Evolutionary conservation across 2,888 invertebrate genomes (phyloP), one percentile per base, ranked within the genome.

Genomic region (Hypselothyrea guttata): DNA sequence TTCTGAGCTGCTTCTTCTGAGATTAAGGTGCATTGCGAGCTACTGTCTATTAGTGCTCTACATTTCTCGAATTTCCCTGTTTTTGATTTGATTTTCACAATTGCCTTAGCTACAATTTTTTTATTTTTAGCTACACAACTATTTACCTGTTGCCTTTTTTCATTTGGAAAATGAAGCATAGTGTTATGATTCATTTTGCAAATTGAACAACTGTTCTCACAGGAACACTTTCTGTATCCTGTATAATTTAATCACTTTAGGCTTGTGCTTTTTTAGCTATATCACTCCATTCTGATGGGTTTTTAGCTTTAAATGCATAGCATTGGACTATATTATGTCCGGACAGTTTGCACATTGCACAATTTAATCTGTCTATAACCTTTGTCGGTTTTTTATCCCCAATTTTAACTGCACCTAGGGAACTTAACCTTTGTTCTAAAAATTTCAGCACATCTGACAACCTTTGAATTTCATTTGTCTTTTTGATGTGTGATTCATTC

Each of bases 71-170:
- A 40, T 1, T 22, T 7, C 11, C 40, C 27, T 27, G 11, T 27
- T 9, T 12, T 13, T 27, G 40, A 22, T 40, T 40, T 22, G 5
- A 40, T 22, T 40, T 40, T 22, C 7, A 40, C 22, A 11, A 40
- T 9, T 13, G 27, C 27, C 27, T 11, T 27, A 12, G 13, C 27
- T 12, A 28, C 8, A 2, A 38, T 18, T 22, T n/a, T 9, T 22
- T 33, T n/a, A 11, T 11, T 11, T 33, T 33, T 11, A 2, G 11
- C 11, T 11, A 33, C 33, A 38, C 38, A 38, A 11, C 11, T 11
- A 18, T 38, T 38, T 4, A 11, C n/a, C n/a, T n/a, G n/a, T n/a
- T n/a, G n/a, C n/a, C n/a, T n/a, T 22, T 22, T 38, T 22, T 38
- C 11, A 15, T 9, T 13, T 4, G 28, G 4, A 11, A 30, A 30